Evolutionary conservation across 2,888 invertebrate species (phyloP), one percentile per base, ranked within the genome.

Genomic region (Coleophora flavipennella): DNA sequence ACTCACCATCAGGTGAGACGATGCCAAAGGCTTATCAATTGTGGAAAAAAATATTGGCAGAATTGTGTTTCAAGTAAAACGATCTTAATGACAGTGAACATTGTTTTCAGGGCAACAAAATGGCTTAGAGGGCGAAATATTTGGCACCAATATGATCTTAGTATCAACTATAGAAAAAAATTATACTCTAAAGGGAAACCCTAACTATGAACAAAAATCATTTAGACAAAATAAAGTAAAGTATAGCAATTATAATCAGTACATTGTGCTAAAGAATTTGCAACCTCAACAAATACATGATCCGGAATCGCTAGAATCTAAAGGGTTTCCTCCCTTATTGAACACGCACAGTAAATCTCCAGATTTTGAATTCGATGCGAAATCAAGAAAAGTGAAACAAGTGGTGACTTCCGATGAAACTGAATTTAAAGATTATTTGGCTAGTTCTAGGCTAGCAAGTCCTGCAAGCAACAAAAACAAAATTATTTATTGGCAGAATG

Each of bases 81-180:
- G 12, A 13, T 38, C 32, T 33, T 10, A 13, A 14, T 27, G 13
- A 33, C 12, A 36, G 35, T 14, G 27, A 41, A 36, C 27, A 31
- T 13, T 42, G 38, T 37, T 63, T 67, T 33, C 53, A 85, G 85
- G 90, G 31, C 63, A 83, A 28, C 86, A 88, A 44, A 90, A 88
- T 44, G 91, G 91, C 8, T 84, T 91, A 44, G 90, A 91, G 66
- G 91, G 91, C 3, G 88, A 89, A 61, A 80, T 91, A 47, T 88
- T 88, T 55, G 91, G 91, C 8, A 89, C 88, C 50, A 90, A 90
- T 55, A 85, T 91, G 67, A 79, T 91, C 28, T 58, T 90, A 32
- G 64, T 76, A 1, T 87, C 90, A 8, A 87, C 88, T 6, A 87
- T 88, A 45, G 76, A 77, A 59, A 63, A 71, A 49, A 80, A 80